phyloP scores from a whole-genome alignment of 2,797 vertebrate genomes.

The Bradypodion pumilum region DNA sequence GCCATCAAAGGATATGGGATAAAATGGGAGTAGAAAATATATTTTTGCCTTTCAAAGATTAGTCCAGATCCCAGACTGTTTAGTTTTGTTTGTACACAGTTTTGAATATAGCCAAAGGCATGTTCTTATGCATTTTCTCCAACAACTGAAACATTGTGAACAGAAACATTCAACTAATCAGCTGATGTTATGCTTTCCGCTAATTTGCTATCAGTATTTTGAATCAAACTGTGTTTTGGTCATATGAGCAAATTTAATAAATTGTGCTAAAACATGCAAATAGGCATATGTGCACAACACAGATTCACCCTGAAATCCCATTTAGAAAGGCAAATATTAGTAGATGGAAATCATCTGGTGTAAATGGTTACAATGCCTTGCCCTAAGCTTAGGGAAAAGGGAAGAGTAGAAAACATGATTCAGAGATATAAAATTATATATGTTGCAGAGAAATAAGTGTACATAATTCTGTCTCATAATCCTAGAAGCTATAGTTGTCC shows the following conservation, averaged over 20 bases:
- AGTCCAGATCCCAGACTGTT: neutral
- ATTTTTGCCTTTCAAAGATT: neutral
- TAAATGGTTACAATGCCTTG: neutral
- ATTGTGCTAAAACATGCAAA: neutral
- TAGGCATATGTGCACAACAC: no score
- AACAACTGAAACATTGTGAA: constrained; percentile 2
- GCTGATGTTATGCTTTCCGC: neutral
- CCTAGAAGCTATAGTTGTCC: neutral
- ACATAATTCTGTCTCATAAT: neutral
- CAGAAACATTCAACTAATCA: neutral
- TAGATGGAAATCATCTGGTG: neutral
- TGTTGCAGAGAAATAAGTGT: neutral
- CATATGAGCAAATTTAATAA: neutral
- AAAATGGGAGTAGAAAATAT: neutral
- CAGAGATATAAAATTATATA: neutral
- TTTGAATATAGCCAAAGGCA: neutral
- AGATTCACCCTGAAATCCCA: neutral
- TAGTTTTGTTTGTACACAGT: neutral
- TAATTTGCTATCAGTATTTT: neutral
- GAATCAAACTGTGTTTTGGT: neutral
- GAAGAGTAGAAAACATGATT: neutral
- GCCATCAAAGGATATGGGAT: neutral
- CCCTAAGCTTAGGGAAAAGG: neutral
- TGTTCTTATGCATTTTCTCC: neutral
- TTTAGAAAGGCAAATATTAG: constrained; percentile 7